Evolutionary conservation across 2,888 invertebrate genomes (phyloP).

Genomic region (Sminthurinus aureus): DNA sequence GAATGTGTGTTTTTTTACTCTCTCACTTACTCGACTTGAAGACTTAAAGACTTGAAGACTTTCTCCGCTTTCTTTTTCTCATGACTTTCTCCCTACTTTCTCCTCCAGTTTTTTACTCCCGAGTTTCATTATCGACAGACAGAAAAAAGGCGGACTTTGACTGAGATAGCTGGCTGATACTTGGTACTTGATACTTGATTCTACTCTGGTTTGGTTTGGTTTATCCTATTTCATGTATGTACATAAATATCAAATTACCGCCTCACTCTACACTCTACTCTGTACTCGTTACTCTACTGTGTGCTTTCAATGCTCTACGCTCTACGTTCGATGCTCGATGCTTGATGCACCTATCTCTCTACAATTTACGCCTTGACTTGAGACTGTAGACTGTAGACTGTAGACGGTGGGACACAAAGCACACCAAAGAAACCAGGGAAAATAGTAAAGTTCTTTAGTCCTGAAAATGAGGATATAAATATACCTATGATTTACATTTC

Average conservation of each 20-base stretch:
- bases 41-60: not conserved
- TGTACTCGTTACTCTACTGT: no score
- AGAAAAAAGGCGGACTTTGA: slow-evolving; percentile 29
- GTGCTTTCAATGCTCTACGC: not conserved
- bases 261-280: no score
- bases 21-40: not conserved
- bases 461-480: no score
- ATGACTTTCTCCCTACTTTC: not conserved
- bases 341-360: not conserved
- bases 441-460: no score
- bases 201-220: no score
- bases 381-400: no score
- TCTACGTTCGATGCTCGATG: not conserved
- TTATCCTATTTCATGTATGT: no score
- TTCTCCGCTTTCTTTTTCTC: slow-evolving; percentile 1
- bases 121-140: slow-evolving; percentile 25
- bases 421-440: no score
- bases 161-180: not conserved
- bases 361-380: no score
- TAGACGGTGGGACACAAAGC: no score
- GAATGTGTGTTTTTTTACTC: not conserved
- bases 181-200: no score
- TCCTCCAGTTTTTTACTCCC: slow-evolving; percentile 3
- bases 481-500: no score
- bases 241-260: not conserved